Evolutionary conservation across 2,888 invertebrate species (phyloP), one percentile per base, ranked within the genome.

Genomic region (Erannis defoliaria): DNA sequence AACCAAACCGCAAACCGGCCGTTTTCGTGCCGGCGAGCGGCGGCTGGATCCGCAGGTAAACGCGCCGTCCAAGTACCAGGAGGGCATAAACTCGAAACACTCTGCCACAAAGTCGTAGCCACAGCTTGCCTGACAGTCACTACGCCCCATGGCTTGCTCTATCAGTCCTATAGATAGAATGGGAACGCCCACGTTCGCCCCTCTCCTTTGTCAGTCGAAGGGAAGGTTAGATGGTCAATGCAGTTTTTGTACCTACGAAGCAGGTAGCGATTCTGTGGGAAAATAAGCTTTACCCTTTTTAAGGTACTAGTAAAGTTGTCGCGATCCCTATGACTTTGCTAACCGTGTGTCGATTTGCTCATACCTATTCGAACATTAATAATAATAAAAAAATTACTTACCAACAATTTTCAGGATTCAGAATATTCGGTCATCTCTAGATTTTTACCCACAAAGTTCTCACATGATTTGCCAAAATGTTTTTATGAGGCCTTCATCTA

Each of bases 181-280:
- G 70, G 67, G 71, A 81, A 78, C 86, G 88, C 85, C 88, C 86
- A 85, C 83, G 75, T 70, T 62, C 78, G 78, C 87, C 85, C 86
- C 85, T 78, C 78, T 72, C 72, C 55, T 66, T 64, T 64, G 67
- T 68, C 67, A 67, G 51, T 16, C 45, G 50, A 70, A 67, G 69
- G 70, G 72, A 73, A 73, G 50, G 64, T 63, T 70, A 62, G 62
- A 66, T 67, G 64, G 63, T 64, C 68, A 61, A 57, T 59, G 49
- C 58, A 58, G 63, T 64, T 68, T 68, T 69, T 66, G 64, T 68
- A 62, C 56, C 59, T 63, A 55, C 59, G 29, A 54, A 59, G 43
- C 49, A 60, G 59, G 61, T 63, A 51, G 48, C 23, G 14, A 12
- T 23, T 42, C 23, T 14, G 23, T 42, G 21, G 21, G 42, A 42